Evolutionary conservation across 2,888 invertebrate genomes (phyloP).

Genomic region (Lasioglossum figueresi): DNA sequence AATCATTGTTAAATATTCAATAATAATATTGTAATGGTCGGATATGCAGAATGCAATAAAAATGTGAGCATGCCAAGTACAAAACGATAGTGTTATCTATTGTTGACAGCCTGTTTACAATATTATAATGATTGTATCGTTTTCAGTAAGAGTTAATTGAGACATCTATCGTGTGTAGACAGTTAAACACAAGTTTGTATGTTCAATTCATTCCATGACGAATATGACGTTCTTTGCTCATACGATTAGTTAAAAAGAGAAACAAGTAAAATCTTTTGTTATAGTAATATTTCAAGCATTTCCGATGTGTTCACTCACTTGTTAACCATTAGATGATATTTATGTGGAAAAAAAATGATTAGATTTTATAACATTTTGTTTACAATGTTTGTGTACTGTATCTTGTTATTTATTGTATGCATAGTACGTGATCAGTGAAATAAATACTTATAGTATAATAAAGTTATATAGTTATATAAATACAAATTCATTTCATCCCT

Average conservation of each 20-base stretch:
- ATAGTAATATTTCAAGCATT: constrained; percentile 19
- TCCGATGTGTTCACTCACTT: constrained; percentile 39
- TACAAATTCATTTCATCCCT: too few species aligned
- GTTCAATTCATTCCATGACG: constrained; percentile 25
- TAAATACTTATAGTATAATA: too few species aligned
- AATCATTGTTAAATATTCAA: background rate
- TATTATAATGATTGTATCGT: constrained; percentile 8
- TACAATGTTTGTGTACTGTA: constrained; percentile 40
- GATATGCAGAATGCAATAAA: constrained; percentile 13
- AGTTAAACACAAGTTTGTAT: constrained; percentile 31
- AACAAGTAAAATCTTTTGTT: constrained; percentile 3
- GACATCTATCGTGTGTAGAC: constrained; percentile 49
- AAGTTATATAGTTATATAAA: too few species aligned
- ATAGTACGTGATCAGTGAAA: constrained; percentile 37
- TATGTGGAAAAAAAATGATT: constrained; percentile 8
- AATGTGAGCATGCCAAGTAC: constrained; percentile 72
- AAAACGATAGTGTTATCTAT: constrained; percentile 55
- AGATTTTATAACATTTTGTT: constrained; percentile 46
- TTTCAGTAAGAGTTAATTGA: constrained; percentile 34
- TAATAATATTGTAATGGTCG: constrained; percentile 5
- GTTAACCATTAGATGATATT: constrained; percentile 22
- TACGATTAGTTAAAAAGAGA: constrained; percentile 16
- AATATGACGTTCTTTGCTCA: constrained; percentile 24
- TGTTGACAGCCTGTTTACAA: constrained; percentile 14
- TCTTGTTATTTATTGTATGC: constrained; percentile 49